Evolutionary conservation across 2,113 vertebrate genomes (phyloP).

Genomic region (Nothocercus nigrocapillus): DNA sequence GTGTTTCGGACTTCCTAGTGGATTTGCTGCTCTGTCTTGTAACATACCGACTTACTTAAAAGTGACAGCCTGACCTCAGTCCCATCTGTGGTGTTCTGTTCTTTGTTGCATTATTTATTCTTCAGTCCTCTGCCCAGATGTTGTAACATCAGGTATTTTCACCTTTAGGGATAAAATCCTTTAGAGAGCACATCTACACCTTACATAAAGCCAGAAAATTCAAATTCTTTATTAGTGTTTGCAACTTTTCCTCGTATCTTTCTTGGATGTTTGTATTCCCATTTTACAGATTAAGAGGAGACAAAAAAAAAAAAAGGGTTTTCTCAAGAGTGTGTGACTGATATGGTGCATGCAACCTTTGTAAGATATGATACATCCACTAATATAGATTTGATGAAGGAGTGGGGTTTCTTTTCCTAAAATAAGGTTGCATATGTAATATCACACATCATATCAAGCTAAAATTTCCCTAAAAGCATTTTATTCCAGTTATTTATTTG

Average conservation of each 20-base stretch:
- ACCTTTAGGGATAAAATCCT: not conserved
- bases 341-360: not conserved
- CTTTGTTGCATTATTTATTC: not conserved
- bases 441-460: not conserved
- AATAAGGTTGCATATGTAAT: not conserved
- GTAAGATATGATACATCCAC: not conserved
- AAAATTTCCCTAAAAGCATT: not conserved
- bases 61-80: not conserved
- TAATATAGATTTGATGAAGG: not conserved
- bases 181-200: not conserved
- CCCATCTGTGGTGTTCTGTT: not conserved
- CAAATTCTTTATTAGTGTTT: not conserved
- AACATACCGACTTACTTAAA: not conserved
- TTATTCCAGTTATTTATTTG: not conserved
- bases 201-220: not conserved
- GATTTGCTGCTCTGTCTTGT: not conserved
- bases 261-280: not conserved
- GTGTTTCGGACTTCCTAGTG: not conserved
- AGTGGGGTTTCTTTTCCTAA: not conserved
- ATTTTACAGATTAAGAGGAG: not conserved
- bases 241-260: not conserved
- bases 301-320: not conserved
- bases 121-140: not conserved
- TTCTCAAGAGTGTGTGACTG: not conserved
- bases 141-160: not conserved